Evolutionary conservation across 2,113 vertebrate species (phyloP).

Genomic region (Corythornis madagascariensis): DNA sequence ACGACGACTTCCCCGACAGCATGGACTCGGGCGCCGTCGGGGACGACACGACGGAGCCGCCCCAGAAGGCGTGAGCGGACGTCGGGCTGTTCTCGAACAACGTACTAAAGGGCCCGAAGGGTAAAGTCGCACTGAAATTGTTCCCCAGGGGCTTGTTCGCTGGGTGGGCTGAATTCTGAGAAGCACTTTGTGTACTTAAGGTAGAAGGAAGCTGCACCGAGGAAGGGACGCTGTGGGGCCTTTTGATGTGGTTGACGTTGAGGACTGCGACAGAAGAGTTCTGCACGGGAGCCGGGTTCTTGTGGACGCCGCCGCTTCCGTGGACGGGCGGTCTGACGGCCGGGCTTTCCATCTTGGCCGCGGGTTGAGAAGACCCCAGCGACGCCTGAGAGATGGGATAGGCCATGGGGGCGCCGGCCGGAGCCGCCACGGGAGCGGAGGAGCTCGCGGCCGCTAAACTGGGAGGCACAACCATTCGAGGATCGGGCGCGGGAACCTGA

Average conservation of each 20-base stretch:
- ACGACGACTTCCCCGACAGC: slow-evolving; percentile 83
- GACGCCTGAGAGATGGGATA: slow-evolving; percentile 83
- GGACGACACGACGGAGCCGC: slow-evolving; percentile 90
- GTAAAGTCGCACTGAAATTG: slow-evolving; percentile 89
- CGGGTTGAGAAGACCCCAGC: slow-evolving; percentile 76
- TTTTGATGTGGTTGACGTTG: slow-evolving; percentile 80
- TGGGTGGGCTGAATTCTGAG: slow-evolving; percentile 89
- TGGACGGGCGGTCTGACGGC: slow-evolving; percentile 75
- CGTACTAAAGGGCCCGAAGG: slow-evolving; percentile 94
- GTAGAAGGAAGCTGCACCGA: slow-evolving; percentile 90
- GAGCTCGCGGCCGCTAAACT: slow-evolving; percentile 62
- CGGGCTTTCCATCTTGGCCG: slow-evolving; percentile 80
- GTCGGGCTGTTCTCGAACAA: slow-evolving; percentile 93
- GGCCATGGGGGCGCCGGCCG: slow-evolving; percentile 76
- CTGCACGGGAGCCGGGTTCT: slow-evolving; percentile 80
- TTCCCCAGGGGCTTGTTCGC: slow-evolving; percentile 86
- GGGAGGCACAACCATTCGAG: slow-evolving; percentile 79
- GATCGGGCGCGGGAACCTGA: slow-evolving; percentile 80
- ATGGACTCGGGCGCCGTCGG: slow-evolving; percentile 89
- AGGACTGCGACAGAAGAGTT: slow-evolving; percentile 79
- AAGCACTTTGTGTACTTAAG: slow-evolving; percentile 95
- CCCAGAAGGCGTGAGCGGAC: slow-evolving; percentile 95
- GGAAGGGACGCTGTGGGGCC: slow-evolving; percentile 85
- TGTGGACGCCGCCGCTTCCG: slow-evolving; percentile 65
- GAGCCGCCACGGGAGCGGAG: slow-evolving; percentile 67